Conservation (phyloP, 1,140 invertebrate genomes). For the Pseudomyrmex flavicornis region DNA sequence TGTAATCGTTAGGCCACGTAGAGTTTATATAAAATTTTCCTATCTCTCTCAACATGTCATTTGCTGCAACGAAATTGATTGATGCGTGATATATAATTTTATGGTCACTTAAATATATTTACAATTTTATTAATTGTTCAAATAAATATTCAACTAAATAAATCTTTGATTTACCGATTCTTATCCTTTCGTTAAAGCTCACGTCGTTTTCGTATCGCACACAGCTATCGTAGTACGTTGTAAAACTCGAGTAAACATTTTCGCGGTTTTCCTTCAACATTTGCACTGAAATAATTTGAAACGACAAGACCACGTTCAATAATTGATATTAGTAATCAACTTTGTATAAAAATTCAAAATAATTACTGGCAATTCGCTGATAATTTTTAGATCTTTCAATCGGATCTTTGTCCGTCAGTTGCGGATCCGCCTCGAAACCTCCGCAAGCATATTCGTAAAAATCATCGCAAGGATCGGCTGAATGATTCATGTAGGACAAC, state of each 20-base stretch:
- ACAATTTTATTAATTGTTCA: conserved; percentile 7
- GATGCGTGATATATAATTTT: conserved; percentile 14
- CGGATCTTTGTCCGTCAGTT: conserved; percentile 65
- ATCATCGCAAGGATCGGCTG: conserved; percentile 88
- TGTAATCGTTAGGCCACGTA: conserved; percentile 31
- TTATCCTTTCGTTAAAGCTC: conserved; percentile 50
- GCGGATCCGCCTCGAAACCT: conserved; percentile 78
- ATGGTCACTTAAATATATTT: background rate
- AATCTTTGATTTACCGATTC: conserved; percentile 57
- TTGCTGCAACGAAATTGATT: conserved; percentile 63
- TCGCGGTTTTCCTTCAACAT: conserved; percentile 64
- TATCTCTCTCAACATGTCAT: conserved; percentile 46
- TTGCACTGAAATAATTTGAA: conserved; percentile 69
- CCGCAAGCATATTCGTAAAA: conserved; percentile 88
- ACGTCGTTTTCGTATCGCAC: conserved; percentile 61
- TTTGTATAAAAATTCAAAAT: background rate
- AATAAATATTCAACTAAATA: background rate
- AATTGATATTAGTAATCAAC: background rate
- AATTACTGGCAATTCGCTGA: conserved; percentile 67
- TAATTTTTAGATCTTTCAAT: conserved; percentile 41
- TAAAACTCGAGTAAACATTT: conserved; percentile 39
- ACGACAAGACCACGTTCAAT: background rate
- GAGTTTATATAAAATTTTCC: conserved; percentile 62
- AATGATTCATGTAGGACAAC: conserved; percentile 84
- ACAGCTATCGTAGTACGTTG: conserved; percentile 71